Conservation (phyloP, 2,888 invertebrate genomes). For the Empis stercorea region DNA sequence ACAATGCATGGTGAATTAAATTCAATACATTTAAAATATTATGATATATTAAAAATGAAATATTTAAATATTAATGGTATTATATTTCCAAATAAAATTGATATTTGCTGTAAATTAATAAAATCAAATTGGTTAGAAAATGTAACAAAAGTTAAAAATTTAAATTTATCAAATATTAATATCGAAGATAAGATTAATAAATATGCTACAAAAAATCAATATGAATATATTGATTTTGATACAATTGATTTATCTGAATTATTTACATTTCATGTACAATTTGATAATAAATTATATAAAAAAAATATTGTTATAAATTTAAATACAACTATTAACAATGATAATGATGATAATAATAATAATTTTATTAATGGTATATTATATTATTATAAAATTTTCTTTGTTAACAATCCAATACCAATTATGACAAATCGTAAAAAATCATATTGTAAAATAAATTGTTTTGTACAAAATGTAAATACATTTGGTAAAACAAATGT, state of each 20-base stretch:
- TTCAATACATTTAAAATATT: slow-evolving; percentile 9
- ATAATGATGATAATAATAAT: neutral
- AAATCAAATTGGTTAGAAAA: slow-evolving; percentile 10
- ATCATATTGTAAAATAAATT: slow-evolving; percentile 10
- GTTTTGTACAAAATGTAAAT: slow-evolving; percentile 8
- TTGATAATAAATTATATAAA: slow-evolving; percentile 6
- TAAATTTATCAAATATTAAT: slow-evolving; percentile 1
- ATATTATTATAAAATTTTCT: slow-evolving; percentile 12
- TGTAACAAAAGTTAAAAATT: slow-evolving; percentile 5
- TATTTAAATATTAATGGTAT: slow-evolving; percentile 6
- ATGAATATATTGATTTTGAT: slow-evolving; percentile 9
- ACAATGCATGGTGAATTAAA: slow-evolving; percentile 9
- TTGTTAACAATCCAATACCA: slow-evolving; percentile 7
- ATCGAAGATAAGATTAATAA: slow-evolving; percentile 10
- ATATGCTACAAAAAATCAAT: slow-evolving; percentile 11
- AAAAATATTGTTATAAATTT: slow-evolving; percentile 8
- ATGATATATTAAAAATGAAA: slow-evolving; percentile 5
- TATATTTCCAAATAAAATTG: slow-evolving; percentile 11
- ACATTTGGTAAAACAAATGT: slow-evolving; percentile 5
- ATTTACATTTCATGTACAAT: slow-evolving; percentile 7
- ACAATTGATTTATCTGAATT: slow-evolving; percentile 7
- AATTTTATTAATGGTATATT: slow-evolving; percentile 10
- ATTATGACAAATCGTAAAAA: slow-evolving; percentile 10
- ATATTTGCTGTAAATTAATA: slow-evolving; percentile 10
- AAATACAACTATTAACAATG: slow-evolving; percentile 1